Evolutionary conservation across 2,113 vertebrate species (phyloP).

Genomic region (Mus pahari): DNA sequence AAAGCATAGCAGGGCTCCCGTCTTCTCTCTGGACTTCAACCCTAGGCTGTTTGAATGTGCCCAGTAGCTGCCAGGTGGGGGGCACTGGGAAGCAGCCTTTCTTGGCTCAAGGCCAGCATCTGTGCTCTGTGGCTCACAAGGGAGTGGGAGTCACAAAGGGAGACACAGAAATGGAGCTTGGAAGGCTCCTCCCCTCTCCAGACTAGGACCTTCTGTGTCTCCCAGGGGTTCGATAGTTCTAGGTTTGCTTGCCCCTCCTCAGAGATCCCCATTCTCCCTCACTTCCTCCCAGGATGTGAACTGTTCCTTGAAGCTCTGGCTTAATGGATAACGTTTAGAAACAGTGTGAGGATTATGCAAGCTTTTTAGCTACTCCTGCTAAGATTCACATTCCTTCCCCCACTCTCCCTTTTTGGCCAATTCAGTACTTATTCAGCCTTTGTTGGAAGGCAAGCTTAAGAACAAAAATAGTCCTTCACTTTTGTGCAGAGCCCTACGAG

Average conservation of each 20-base stretch:
- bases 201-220: neutral
- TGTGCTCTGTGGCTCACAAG: constrained; percentile 61
- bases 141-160: constrained; percentile 32
- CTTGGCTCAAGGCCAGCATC: constrained; percentile 56
- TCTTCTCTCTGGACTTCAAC: neutral
- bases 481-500: neutral
- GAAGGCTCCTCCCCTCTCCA: neutral
- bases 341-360: constrained; percentile 33
- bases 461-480: constrained; percentile 43
- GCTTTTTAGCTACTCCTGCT: constrained; percentile 48
- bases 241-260: neutral
- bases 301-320: neutral
- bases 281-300: neutral
- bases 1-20: neutral
- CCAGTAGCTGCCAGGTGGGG: constrained; percentile 55
- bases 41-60: constrained; percentile 34
- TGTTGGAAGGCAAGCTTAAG: constrained; percentile 38
- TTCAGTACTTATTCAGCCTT: constrained; percentile 67
- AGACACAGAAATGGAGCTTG: constrained; percentile 36
- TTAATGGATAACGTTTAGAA: constrained; percentile 33
- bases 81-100: constrained; percentile 37
- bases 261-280: accelerated
- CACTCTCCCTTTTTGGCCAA: constrained; percentile 52
- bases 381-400: constrained; percentile 67
- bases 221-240: neutral